Base-by-base conservation (phyloP, 2,113 vertebrate species). In the Pseudorhombus dupliciocellatus region DNA sequence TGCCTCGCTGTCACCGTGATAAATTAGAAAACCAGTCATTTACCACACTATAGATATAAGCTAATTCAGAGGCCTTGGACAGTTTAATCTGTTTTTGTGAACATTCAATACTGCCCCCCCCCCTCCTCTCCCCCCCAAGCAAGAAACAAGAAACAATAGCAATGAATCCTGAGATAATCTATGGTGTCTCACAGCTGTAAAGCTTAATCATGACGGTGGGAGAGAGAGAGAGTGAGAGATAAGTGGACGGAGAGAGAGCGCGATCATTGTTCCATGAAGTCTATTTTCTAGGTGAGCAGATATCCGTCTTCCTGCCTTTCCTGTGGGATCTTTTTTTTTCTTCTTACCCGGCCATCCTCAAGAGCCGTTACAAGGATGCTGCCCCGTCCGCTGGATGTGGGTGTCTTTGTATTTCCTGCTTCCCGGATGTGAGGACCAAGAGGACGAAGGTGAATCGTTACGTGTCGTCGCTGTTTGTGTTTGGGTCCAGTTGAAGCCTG, bases 261-360 rank as follows among this genome's bases (percentile, higher is more conserved):
- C 71, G 76, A 71, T 85, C 63, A 84, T 75, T 80, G 81, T 84
- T 86, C 77, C 84, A 75, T 87, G 61, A 83, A 86, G 83, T 84
- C 80, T 86, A 70, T 90, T 90, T 87, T 86, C 81, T 73, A 74
- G 56, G 85, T 80, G 83, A 90, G 79, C 72, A 86, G 71, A 83
- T 81, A 81, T 84, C 74, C 7, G 42, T 81, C 83, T 87, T 50
- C 48, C n/a, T 56, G 48, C 54, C 26, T 14, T 67, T 68, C 72
- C 66, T 25, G 18, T 73, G 83, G 74, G 76, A 77, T 65, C 80
- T 44, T 18, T 44, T 44, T 18, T 44, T 73, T 58, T 16, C 21
- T 9, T 10, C 46, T 50, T n/a, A n/a, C n/a, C 44, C 56, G 62
- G n/a, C 63, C 14, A 12, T 66, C 52, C 68, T 64, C 37, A 0